These are phyloP conservation scores for Drosophila birchii DNA, from an alignment of 2,888 invertebrate genomes.

Conservation along the genomic window DNA sequence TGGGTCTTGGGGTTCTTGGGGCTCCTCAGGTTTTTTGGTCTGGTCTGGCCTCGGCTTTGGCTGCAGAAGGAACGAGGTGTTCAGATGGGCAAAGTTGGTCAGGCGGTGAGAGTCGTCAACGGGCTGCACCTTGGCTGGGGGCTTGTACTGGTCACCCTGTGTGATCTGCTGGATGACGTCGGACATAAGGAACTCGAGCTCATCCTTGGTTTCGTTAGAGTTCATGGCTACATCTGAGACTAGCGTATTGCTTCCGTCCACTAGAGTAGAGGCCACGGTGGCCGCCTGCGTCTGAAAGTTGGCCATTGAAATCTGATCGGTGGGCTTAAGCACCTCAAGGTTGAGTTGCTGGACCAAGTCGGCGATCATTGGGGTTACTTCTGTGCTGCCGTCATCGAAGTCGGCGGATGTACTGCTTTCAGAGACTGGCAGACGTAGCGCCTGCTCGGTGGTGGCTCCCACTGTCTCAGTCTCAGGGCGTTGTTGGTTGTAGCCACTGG, in stretches of 20 bases:
- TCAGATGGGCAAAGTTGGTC: constrained; percentile 81
- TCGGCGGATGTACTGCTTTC: constrained; percentile 53
- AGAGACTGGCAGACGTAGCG: constrained; percentile 60
- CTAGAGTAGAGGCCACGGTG: constrained; percentile 83
- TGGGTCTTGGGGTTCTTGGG: constrained; percentile 17
- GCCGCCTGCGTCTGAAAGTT: constrained; percentile 84
- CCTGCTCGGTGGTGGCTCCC: constrained; percentile 39
- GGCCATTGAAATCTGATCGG: constrained; percentile 81
- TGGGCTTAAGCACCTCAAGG: constrained; percentile 69
- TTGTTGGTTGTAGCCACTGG: constrained; percentile 16
- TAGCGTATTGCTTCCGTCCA: constrained; percentile 75
- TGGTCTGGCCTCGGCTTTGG: constrained; percentile 34
- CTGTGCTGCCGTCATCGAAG: constrained; percentile 53
- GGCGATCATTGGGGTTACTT: constrained; percentile 68
- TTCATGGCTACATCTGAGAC: constrained; percentile 64
- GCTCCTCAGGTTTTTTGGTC: not conserved
- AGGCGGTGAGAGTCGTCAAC: constrained; percentile 70
- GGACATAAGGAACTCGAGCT: constrained; percentile 82
- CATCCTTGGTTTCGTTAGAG: constrained; percentile 80
- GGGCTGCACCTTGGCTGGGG: constrained; percentile 4
- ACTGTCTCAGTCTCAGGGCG: not conserved
- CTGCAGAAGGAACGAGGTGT: constrained; percentile 74
- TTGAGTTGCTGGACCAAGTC: constrained; percentile 76
- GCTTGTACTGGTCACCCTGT: constrained; percentile 42
- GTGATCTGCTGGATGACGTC: constrained; percentile 83